Base-by-base conservation (phyloP, 2,888 invertebrate species). In the Endotricha flammealis region DNA sequence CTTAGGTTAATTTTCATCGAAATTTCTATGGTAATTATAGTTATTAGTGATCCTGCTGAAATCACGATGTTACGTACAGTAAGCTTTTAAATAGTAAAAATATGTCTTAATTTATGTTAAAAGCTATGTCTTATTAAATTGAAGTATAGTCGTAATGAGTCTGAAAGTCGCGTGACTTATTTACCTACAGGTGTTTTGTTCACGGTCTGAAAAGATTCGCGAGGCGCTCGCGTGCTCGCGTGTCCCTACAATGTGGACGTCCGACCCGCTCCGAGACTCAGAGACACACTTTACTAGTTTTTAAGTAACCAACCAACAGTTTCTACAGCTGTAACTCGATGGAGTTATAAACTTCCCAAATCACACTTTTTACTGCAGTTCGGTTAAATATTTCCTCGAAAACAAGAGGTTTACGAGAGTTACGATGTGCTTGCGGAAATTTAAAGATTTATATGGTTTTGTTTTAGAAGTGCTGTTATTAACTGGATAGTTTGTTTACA, bases 321-420 rank as follows among this genome's bases (percentile, higher is more conserved):
- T 50, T 46, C 45, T 29, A 13, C 14, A 32, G 29, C 33, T 23
- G 8, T 33, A 40, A 46, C 43, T 48, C 42, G 43, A 46, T 39
- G 46, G 42, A 48, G 33, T 46, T 50, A 50, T 55, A 56, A 62
- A 60, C 46, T 59, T 60, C 40, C 42, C 38, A 36, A 61, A 62
- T 56, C 42, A 48, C 39, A 48, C 52, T 53, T 60, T 61, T 59
- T 56, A 62, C 49, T 56, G 53, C 50, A 54, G 53, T 55, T 63
- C 38, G 29, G 48, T 43, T 50, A 46, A 42, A 40, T 47, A 51
- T 60, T 50, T 54, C 49, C 46, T 22, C 24, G 29, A 36, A 16
- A 35, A 28, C 28, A 30, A 16, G 39, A 23, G 25, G 11, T 37
- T 33, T 20, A 34, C 25, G 30, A 34, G 29, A 12, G 23, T 23